Evolutionary conservation across 2,797 vertebrate species (phyloP), one percentile per base, ranked within the genome.

Genomic region (Botia almorhae): DNA sequence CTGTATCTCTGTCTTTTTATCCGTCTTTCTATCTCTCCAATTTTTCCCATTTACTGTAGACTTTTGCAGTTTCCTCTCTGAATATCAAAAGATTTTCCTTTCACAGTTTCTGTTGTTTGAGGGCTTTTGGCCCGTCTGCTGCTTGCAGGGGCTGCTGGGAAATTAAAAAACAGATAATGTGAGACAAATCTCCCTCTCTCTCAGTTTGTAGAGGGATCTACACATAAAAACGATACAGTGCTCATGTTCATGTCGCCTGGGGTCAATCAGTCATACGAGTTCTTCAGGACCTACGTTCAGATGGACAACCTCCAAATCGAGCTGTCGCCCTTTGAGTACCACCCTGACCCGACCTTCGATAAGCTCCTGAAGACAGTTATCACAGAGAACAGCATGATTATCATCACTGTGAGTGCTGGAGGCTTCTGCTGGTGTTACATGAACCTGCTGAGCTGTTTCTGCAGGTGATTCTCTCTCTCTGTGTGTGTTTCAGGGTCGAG

Each of bases 231-330:
- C 10, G 94, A 96, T 91, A 95, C 95, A 0, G 87, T 91, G 0
- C 93, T 99, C 26, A 86, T 94, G 84, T 99, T 99, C 91, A 83
- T 85, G 21, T 96, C 98, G 3, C 97, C 95, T 0, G 87, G 91
- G 0, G 92, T 98, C 33, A 90, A 85, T 80, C 81, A 3, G 89
- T 92, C 83, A 84, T 90, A 68, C 86, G 91, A 53, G 89, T 93
- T 87, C 29, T 92, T 96, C 56, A 94, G 85, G 0, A 94, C 89
- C 0, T 87, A 89, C 87, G 89, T 99, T 78, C 89, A 94, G 76
- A 95, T 98, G 89, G 98, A 99, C 80, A 95, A 95, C 85, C 91
- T 90, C 65, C 63, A 75, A 0, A 89, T 89, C 67, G 92, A 93
- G 55, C 93, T 97, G 17, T 93, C 92, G 83, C 89, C 93, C 21